Base-by-base conservation (phyloP, 2,797 vertebrate genomes). In the Valencia hispanica region DNA sequence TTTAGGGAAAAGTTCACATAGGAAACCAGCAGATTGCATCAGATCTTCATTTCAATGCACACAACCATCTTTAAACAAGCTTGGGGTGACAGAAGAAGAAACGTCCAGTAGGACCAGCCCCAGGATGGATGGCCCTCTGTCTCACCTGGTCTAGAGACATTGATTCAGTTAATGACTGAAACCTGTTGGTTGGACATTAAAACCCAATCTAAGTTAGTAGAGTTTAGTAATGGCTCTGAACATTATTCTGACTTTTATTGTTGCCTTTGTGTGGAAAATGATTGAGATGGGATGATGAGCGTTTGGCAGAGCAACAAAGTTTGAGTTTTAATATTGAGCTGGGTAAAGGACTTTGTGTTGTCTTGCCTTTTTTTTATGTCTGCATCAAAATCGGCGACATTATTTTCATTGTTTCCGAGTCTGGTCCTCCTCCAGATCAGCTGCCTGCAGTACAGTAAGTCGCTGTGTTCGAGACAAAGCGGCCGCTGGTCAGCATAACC, bases 391-490 rank as follows among this genome's bases (percentile, higher is more conserved):
- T n/a, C n/a, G n/a, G n/a, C n/a, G n/a, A 17, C 43, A 11, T 1
- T 18, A 5, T 47, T 12, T 39, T 27, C 0, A 2, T 41, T 27
- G 18, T 47, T 50, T 43, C 73, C 41, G 8, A 36, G 27, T 69
- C 5, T 34, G 53, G 4, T 45, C 57, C 10, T 70, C 39, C 48
- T 51, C 12, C 65, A 72, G 65, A 71, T 80, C 53, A 41, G 48
- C 17, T 34, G 25, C 22, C 17, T 34, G 25, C 22, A 1, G 5
- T n/a, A 78, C 66, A 77, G 71, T 17, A 18, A 0, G 0, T 50
- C 47, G 14, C 34, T 69, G 61, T 78, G 69, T 80, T 80, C 63
- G 1, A 73, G 74, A 74, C 57, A 50, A 83, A 82, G 80, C 81
- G 79, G 84, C 75, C 59, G 25, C 57, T 41, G 51, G 4, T 15